Conservation (phyloP, 2,888 invertebrate genomes). For the Brachynemurus nebulosus region DNA sequence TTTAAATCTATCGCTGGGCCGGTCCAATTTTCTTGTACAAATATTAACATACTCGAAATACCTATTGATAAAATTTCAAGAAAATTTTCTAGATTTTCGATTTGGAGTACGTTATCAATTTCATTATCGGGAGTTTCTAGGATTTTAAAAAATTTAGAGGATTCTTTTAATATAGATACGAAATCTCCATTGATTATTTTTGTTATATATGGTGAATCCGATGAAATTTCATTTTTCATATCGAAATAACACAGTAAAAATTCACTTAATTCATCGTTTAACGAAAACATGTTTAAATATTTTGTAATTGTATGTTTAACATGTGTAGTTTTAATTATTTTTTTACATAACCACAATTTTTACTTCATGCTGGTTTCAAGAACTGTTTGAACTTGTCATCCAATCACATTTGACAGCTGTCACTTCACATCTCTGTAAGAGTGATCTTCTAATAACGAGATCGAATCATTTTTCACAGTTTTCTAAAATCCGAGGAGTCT, state of each 20-base stretch:
- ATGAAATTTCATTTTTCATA: not conserved
- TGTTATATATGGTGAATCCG: not conserved
- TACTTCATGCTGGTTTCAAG: too few species aligned
- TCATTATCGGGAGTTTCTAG: too few species aligned
- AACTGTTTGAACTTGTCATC: too few species aligned
- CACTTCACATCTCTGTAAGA: too few species aligned
- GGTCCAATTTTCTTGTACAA: slow-evolving; percentile 72
- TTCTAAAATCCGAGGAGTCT: too few species aligned
- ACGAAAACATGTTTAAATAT: not conserved
- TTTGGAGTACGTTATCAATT: not conserved
- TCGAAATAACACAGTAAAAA: not conserved
- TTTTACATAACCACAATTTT: too few species aligned
- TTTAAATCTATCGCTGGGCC: slow-evolving; percentile 44
- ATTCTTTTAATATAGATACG: not conserved
- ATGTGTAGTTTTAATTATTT: too few species aligned
- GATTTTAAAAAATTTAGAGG: not conserved
- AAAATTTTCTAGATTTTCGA: slow-evolving; percentile 2
- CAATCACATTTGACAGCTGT: too few species aligned
- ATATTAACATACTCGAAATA: slow-evolving; percentile 51
- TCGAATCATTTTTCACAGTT: too few species aligned
- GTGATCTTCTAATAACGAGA: too few species aligned
- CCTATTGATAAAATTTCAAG: slow-evolving; percentile 31
- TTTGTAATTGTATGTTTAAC: too few species aligned
- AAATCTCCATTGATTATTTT: slow-evolving; percentile 3
- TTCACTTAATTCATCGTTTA: not conserved